Percentiles rank a stretch among this genome's conserved stretches.
Evolutionary conservation across 2,797 vertebrate species (phyloP).

Genomic region (Gouania willdenowi): DNA sequence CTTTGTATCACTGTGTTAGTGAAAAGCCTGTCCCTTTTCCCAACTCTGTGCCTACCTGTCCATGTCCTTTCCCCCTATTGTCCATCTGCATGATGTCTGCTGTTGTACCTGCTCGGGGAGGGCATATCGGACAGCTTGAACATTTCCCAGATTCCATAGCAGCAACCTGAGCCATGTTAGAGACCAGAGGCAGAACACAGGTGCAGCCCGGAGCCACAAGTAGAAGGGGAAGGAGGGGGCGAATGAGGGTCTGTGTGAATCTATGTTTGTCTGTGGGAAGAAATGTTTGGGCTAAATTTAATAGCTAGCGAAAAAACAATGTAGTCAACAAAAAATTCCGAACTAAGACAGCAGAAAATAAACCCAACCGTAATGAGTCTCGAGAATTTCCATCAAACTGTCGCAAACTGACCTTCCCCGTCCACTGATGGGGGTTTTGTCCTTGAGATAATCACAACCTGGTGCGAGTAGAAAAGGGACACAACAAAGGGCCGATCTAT

Average conservation of each 20-base stretch:
- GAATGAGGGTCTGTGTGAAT: conserved; percentile 26
- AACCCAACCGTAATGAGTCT: conserved; percentile 24
- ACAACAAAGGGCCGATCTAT: conserved; percentile 45
- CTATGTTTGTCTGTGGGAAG: conserved; percentile 24
- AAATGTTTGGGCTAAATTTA: conserved; percentile 6
- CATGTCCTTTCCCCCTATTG: not conserved
- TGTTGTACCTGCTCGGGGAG: conserved; percentile 29
- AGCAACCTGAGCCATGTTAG: conserved; percentile 69
- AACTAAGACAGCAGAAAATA: conserved; percentile 9
- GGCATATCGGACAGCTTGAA: conserved; percentile 27
- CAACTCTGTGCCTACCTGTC: too few relatives aligned
- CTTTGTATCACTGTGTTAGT: too few relatives aligned
- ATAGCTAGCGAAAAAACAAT: conserved; percentile 4
- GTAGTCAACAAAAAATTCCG: conserved; percentile 12
- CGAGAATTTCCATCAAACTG: conserved; percentile 32
- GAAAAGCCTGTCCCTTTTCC: too few relatives aligned
- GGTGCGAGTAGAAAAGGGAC: conserved; percentile 23
- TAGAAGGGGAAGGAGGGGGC: not conserved
- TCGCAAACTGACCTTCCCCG: conserved; percentile 30
- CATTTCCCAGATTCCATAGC: conserved; percentile 77
- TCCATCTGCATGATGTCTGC: conserved; percentile 40
- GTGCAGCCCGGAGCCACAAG: conserved; percentile 54
- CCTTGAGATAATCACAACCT: conserved; percentile 46
- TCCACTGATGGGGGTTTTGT: conserved; percentile 12
- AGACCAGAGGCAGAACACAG: conserved; percentile 63